Base-by-base conservation (phyloP, 2,113 vertebrate species). In the Fregata magnificens region DNA sequence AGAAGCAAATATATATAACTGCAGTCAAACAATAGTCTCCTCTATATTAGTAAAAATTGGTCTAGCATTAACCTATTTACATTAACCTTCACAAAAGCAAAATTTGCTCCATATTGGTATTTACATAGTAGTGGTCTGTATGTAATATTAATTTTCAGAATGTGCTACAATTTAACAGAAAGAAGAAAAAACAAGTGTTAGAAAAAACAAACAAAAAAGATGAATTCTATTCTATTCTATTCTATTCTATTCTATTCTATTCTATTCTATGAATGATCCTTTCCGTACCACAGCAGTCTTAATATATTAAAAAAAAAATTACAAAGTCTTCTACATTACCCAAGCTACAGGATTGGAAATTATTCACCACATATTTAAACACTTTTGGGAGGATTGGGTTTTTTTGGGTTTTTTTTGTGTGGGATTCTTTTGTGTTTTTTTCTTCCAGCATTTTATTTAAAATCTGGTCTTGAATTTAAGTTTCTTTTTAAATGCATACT, bases 401-500 rank as follows among this genome's bases (percentile, higher is more conserved):
- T 59, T 62, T 61, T 13, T n/a, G n/a, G 1, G 1, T 8, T 55
- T 45, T 76, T 42, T 65, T 44, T 1, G 6, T 26, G 15, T 8
- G 16, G 10, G 9, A 4, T 10, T 52, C 66, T 47, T 63, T 52
- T 15, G 10, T n/a, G 13, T 25, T 50, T 32, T 70, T 45, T 70
- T 34, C 6, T 76, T 72, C 10, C 32, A 69, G 7, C 29, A 66
- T 90, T 92, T 92, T 83, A 66, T 96, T 90, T 93, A 69, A 95
- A 91, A 95, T 86, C 59, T 95, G 59, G 47, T 95, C 18, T 74
- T 76, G 71, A 91, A 74, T 90, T 88, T 83, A 56, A 93, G 36
- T 50, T 66, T 89, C 49, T 91, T 81, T 88, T 92, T 8, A 84
- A 86, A 95, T 78, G 83, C 58, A 80, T 65, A 59, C 42, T 82